A percentile compares a stretch with the other conserved stretches of the same genome.
Conservation (phyloP, 2,888 invertebrate genomes). For the Plebejus argus region DNA sequence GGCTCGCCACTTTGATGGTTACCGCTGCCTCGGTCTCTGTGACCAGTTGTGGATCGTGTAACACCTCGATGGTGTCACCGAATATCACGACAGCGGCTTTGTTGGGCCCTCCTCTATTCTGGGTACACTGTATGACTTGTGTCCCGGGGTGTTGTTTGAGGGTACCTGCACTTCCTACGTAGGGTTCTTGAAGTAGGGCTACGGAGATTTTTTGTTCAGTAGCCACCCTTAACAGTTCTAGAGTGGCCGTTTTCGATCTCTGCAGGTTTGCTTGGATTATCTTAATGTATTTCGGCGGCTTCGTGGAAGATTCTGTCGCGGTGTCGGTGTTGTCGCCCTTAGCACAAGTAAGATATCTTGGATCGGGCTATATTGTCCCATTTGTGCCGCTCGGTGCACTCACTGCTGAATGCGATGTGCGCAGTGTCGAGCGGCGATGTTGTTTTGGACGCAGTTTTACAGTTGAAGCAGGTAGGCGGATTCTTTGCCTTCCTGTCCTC, state of each 20-base stretch:
- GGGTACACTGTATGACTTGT: constrained; percentile 42
- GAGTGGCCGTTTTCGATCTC: constrained; percentile 42
- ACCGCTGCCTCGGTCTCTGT: constrained; percentile 37
- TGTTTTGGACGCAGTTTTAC: constrained; percentile 11
- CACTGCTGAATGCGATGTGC: constrained; percentile 37
- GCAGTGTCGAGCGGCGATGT: neutral
- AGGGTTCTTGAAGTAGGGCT: constrained; percentile 48
- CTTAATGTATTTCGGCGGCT: neutral
- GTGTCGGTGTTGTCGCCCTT: constrained; percentile 33
- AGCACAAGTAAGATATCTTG: constrained; percentile 35
- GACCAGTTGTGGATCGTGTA: no score
- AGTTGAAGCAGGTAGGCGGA: constrained; percentile 36
- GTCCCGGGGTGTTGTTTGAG: constrained; percentile 40
- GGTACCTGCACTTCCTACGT: constrained; percentile 41
- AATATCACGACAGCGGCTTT: constrained; percentile 34
- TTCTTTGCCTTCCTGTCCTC: neutral
- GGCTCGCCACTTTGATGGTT: constrained; percentile 21
- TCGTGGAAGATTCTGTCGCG: neutral
- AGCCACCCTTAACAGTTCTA: constrained; percentile 41
- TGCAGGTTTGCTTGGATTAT: constrained; percentile 45
- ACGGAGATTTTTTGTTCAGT: constrained; percentile 31
- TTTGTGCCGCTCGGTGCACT: no score
- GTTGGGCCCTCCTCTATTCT: constrained; percentile 41
- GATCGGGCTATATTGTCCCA: constrained; percentile 45
- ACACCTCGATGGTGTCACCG: no score